Evolutionary conservation across 2,797 vertebrate genomes (phyloP).

Genomic region (Megalops cyprinoides): DNA sequence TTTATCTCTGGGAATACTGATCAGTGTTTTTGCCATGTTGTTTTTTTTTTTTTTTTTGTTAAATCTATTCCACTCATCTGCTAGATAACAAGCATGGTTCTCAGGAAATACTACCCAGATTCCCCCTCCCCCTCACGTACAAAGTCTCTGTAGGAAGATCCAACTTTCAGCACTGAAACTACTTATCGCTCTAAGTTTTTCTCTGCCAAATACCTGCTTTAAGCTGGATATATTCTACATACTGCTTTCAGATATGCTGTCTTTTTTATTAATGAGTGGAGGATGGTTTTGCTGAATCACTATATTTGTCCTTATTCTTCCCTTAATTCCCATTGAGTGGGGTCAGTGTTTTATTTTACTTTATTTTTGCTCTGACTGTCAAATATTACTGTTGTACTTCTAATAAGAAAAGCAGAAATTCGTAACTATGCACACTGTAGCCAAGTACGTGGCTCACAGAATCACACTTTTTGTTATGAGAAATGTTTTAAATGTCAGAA

Average conservation of each 20-base stretch:
- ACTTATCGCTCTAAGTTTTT: conserved; percentile 90
- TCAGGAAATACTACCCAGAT: conserved; percentile 96
- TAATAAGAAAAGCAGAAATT: conserved; percentile 79
- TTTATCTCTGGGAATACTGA: conserved; percentile 99
- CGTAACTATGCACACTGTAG: conserved; percentile 99
- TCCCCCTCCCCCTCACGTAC: conserved; percentile 78
- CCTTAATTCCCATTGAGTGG: conserved; percentile 74
- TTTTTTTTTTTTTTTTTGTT: conserved; percentile 80
- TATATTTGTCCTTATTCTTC: conserved; percentile 64
- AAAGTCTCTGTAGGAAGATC: conserved; percentile 92
- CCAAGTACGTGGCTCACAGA: conserved; percentile 86
- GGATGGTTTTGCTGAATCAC: conserved; percentile 79
- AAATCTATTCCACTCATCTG: conserved; percentile 88
- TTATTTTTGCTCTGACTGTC: conserved; percentile 76
- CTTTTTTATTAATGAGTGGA: conserved; percentile 80
- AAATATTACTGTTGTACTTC: conserved; percentile 80
- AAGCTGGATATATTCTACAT: conserved; percentile 91
- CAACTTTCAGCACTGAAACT: conserved; percentile 97
- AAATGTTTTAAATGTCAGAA: conserved; percentile 82
- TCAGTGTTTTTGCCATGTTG: conserved; percentile 89
- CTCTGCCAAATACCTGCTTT: conserved; percentile 98
- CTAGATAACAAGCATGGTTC: conserved; percentile 99
- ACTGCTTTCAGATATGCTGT: conserved; percentile 90
- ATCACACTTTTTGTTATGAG: conserved; percentile 74
- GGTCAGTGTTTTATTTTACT: conserved; percentile 62